Conservation (phyloP, 2,888 invertebrate species). For the Timandra comae region DNA sequence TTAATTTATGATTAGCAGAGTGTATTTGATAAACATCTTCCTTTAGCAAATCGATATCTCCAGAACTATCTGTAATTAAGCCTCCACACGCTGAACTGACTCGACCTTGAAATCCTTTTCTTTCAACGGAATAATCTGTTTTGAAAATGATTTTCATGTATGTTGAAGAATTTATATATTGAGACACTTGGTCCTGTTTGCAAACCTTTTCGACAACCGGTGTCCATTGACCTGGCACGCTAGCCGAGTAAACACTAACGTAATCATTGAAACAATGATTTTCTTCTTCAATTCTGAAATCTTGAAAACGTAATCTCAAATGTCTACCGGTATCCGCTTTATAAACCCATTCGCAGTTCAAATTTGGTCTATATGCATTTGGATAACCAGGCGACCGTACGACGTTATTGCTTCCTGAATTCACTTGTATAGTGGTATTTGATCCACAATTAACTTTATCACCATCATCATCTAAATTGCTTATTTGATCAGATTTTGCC, state of each 20-base stretch:
- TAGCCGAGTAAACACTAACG: slow-evolving; percentile 77
- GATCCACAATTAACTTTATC: slow-evolving; percentile 48
- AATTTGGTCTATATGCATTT: slow-evolving; percentile 75
- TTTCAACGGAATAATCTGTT: slow-evolving; percentile 77
- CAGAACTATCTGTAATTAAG: slow-evolving; percentile 72
- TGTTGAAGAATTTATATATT: slow-evolving; percentile 51
- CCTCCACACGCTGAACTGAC: slow-evolving; percentile 84
- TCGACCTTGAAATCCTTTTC: slow-evolving; percentile 81
- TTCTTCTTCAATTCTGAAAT: slow-evolving; percentile 78
- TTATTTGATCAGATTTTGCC: slow-evolving; percentile 29
- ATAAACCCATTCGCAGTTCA: slow-evolving; percentile 86
- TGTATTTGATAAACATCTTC: too few species aligned
- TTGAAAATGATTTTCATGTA: slow-evolving; percentile 82
- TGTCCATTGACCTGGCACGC: slow-evolving; percentile 70
- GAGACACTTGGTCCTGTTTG: slow-evolving; percentile 44
- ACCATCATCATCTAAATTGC: too few species aligned
- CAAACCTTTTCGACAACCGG: slow-evolving; percentile 74
- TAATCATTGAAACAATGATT: slow-evolving; percentile 78
- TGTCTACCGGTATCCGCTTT: slow-evolving; percentile 78
- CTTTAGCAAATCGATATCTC: too few species aligned
- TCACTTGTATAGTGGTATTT: slow-evolving; percentile 41
- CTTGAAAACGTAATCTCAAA: slow-evolving; percentile 73
- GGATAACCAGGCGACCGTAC: slow-evolving; percentile 88
- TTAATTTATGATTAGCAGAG: too few species aligned
- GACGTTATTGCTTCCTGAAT: slow-evolving; percentile 24